Evolutionary conservation across 2,797 vertebrate genomes (phyloP).

Genomic region (Chaunax sp.): DNA sequence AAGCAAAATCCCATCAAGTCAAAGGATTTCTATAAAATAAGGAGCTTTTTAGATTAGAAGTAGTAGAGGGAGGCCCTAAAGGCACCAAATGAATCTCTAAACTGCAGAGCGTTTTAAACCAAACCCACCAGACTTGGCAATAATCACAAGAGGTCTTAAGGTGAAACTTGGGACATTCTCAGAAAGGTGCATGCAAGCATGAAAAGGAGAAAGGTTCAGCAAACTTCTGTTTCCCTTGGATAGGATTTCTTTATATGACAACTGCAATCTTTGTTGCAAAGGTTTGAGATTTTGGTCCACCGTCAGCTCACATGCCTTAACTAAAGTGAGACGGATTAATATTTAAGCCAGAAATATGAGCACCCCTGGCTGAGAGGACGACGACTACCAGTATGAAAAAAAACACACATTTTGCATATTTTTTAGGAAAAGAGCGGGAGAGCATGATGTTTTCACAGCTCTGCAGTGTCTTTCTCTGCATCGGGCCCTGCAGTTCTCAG

Average conservation of each 20-base stretch:
- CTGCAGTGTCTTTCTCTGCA: slow-evolving; percentile 7
- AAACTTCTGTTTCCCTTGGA: slow-evolving; percentile 16
- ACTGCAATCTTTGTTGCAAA: slow-evolving; percentile 30
- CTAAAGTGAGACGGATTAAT: slow-evolving; percentile 30
- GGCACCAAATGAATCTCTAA: slow-evolving; percentile 54
- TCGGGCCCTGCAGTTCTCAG: slow-evolving; percentile 32
- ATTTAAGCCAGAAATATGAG: slow-evolving; percentile 36
- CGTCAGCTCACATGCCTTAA: slow-evolving; percentile 15
- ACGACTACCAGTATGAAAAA: not conserved
- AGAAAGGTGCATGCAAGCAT: slow-evolving; percentile 36
- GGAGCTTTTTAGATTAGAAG: slow-evolving; percentile 50
- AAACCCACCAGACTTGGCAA: slow-evolving; percentile 45
- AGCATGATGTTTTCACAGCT: slow-evolving; percentile 42
- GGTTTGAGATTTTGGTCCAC: slow-evolving; percentile 44
- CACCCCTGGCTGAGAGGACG: not conserved
- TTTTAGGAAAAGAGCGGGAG: not conserved
- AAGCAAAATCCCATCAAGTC: slow-evolving; percentile 42
- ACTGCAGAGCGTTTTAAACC: slow-evolving; percentile 47
- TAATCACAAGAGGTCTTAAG: slow-evolving; percentile 43
- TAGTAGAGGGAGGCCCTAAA: slow-evolving; percentile 43
- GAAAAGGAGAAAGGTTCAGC: slow-evolving; percentile 28
- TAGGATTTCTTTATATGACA: slow-evolving; percentile 50
- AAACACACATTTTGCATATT: slow-evolving; percentile 43
- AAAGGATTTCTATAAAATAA: slow-evolving; percentile 47
- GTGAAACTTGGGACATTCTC: slow-evolving; percentile 49